Conservation (phyloP, 2,888 invertebrate genomes). For the Ornithoptera alexandrae region DNA sequence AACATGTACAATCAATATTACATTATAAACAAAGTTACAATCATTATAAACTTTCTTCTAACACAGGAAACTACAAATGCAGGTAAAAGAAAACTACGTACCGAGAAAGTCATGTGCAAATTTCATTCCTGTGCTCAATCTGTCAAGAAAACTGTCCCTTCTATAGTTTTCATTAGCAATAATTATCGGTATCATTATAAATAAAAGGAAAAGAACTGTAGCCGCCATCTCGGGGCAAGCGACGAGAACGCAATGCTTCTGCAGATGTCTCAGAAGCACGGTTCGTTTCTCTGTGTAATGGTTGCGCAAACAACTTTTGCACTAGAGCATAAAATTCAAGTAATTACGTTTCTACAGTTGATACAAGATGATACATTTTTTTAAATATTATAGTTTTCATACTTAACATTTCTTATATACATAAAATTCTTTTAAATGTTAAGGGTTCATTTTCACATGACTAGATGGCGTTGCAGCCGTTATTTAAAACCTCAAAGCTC, state of each 20-base stretch:
- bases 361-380: slow-evolving; percentile 50
- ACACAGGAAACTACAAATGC: neutral
- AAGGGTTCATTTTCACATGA: neutral
- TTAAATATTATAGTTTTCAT: neutral
- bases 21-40: too few species aligned
- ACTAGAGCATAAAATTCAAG: slow-evolving; percentile 58
- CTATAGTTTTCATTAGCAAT: slow-evolving; percentile 46
- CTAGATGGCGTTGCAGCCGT: slow-evolving; percentile 18
- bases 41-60: too few species aligned
- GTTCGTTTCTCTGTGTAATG: slow-evolving; percentile 60
- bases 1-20: too few species aligned
- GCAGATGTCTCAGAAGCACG: slow-evolving; percentile 39
- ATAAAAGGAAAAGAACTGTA: slow-evolving; percentile 49
- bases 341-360: slow-evolving; percentile 41
- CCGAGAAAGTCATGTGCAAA: slow-evolving; percentile 69
- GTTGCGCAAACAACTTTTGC: slow-evolving; percentile 52
- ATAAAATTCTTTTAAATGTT: neutral
- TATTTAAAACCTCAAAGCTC: neutral
- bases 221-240: slow-evolving; percentile 63
- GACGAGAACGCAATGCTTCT: slow-evolving; percentile 49
- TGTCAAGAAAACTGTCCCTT: slow-evolving; percentile 61
- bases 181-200: slow-evolving; percentile 40
- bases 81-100: slow-evolving; percentile 41
- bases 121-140: slow-evolving; percentile 65
- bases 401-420: neutral